Evolutionary conservation across 1,140 invertebrate genomes (phyloP).

Genomic region (Apis laboriosa): DNA sequence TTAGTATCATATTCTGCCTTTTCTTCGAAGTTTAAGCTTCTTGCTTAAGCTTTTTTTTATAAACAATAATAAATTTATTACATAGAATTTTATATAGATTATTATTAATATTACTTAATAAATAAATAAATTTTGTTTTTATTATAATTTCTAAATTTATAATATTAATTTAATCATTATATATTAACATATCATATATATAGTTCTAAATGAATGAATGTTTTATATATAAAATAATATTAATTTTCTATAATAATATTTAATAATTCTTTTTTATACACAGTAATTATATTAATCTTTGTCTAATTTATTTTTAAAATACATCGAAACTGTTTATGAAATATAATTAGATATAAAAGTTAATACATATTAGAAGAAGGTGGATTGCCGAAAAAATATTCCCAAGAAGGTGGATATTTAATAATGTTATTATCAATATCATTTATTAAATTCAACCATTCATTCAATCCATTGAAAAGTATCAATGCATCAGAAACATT

Average conservation of each 20-base stretch:
- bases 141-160: slow-evolving; percentile 20
- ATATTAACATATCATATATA: slow-evolving; percentile 38
- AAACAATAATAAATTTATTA: background rate
- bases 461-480: slow-evolving; percentile 82
- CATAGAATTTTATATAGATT: slow-evolving; percentile 23
- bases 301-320: slow-evolving; percentile 34
- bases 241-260: background rate
- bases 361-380: slow-evolving; percentile 84
- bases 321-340: slow-evolving; percentile 26
- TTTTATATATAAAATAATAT: background rate
- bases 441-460: slow-evolving; percentile 79
- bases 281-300: background rate
- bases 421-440: slow-evolving; percentile 62
- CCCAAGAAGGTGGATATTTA: slow-evolving; percentile 84
- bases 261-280: background rate
- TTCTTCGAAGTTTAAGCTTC: slow-evolving; percentile 89
- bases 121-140: background rate
- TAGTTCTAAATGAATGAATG: slow-evolving; percentile 12
- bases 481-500: slow-evolving; percentile 87
- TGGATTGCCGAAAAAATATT: slow-evolving; percentile 84
- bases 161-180: slow-evolving; percentile 16
- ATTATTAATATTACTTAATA: slow-evolving; percentile 15
- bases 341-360: slow-evolving; percentile 56
- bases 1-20: slow-evolving; percentile 93
- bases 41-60: slow-evolving; percentile 74